These are phyloP conservation scores for Ophion slaviceki DNA, from an alignment of 2,888 invertebrate genomes.

Conservation along the genomic window DNA sequence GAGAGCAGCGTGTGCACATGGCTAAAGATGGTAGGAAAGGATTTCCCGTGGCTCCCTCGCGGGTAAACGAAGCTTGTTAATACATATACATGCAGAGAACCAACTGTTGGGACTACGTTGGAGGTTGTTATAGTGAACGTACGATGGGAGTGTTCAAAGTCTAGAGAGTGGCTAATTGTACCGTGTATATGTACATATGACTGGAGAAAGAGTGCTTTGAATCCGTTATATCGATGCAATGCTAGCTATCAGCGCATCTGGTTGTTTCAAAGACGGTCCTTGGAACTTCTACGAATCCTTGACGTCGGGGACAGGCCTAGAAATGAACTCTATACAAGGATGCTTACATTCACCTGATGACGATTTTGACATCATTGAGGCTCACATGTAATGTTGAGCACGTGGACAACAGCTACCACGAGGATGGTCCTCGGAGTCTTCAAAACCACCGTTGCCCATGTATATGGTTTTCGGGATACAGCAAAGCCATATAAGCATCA, in stretches of 20 bases:
- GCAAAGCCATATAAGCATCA: not conserved
- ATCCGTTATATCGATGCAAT: not conserved
- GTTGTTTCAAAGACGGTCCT: too few relatives aligned
- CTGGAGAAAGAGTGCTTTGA: not conserved
- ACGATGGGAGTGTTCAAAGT: conserved; percentile 18
- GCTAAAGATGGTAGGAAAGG: conserved; percentile 30
- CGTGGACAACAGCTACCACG: not conserved
- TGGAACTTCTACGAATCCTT: too few relatives aligned
- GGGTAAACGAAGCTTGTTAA: conserved; percentile 31
- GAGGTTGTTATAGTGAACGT: conserved; percentile 35
- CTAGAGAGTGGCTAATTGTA: conserved; percentile 12
- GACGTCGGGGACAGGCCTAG: too few relatives aligned
- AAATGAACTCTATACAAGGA: too few relatives aligned
- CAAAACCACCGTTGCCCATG: not conserved
- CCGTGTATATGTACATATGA: conserved; percentile 1
- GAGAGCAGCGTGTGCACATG: conserved; percentile 18
- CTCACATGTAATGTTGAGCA: not conserved
- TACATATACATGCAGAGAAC: conserved; percentile 13
- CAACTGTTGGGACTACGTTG: conserved; percentile 53
- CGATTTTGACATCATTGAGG: not conserved
- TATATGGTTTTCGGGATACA: not conserved
- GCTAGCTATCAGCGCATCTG: not conserved
- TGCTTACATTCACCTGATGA: too few relatives aligned
- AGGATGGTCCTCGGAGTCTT: not conserved
- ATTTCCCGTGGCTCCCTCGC: conserved; percentile 40